Evolutionary conservation across 2,113 vertebrate species (phyloP).

Genomic region (Notiomystis cincta): DNA sequence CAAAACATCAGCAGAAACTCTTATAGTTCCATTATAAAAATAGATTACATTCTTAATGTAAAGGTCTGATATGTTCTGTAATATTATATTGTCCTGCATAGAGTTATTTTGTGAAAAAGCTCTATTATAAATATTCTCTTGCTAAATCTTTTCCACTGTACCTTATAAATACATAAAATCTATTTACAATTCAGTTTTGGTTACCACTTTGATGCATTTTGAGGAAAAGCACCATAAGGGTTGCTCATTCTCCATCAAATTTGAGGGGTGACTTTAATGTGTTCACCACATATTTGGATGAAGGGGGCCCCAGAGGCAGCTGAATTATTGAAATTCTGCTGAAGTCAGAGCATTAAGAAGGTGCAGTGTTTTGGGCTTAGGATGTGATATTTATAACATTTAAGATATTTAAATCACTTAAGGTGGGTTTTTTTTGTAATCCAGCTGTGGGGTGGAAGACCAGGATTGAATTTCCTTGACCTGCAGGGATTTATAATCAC

Average conservation of each 20-base stretch:
- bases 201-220: neutral
- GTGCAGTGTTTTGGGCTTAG: neutral
- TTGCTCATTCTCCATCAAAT: neutral
- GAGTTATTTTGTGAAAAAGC: neutral
- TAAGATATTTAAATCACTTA: neutral
- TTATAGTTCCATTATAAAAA: constrained; percentile 32
- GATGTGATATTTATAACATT: neutral
- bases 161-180: neutral
- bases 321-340: neutral
- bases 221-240: neutral
- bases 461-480: neutral
- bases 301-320: neutral
- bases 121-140: neutral
- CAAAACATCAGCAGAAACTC: constrained; percentile 38
- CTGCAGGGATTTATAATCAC: neutral
- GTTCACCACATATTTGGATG: neutral
- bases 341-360: neutral
- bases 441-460: neutral
- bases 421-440: neutral
- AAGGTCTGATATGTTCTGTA: neutral
- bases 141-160: neutral
- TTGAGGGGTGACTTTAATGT: neutral
- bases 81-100: constrained; percentile 11
- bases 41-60: constrained; percentile 17
- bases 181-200: neutral